phyloP scores from a whole-genome alignment of 2,113 vertebrate genomes.

The Herpetotheres cachinnans region DNA sequence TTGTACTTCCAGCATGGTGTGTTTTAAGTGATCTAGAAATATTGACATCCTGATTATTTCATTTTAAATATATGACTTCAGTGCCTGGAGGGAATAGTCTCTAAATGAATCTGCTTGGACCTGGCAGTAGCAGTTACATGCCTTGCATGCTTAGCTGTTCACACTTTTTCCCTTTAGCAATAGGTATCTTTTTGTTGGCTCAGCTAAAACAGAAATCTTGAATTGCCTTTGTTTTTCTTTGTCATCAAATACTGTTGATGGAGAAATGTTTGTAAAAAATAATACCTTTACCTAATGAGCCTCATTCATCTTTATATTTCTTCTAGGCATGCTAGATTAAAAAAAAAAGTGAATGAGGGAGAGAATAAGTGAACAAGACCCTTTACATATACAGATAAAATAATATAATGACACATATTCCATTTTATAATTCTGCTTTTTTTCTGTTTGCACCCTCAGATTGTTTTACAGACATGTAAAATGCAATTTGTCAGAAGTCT shows the following conservation, averaged over 20 bases:
- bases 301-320: constrained; percentile 48
- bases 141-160: background rate
- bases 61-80: background rate
- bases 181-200: background rate
- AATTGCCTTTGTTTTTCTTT: background rate
- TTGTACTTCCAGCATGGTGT: background rate
- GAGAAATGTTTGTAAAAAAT: constrained; percentile 35
- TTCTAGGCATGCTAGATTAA: constrained; percentile 3
- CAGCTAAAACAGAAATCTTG: background rate
- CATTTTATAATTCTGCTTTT: background rate
- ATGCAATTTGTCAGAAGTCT: background rate
- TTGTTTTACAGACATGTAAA: constrained; percentile 7
- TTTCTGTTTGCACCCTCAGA: background rate
- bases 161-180: background rate
- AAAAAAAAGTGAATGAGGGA: background rate
- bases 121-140: background rate
- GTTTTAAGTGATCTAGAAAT: background rate
- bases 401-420: constrained; percentile 14
- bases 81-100: background rate
- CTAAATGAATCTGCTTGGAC: background rate
- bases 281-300: constrained; percentile 26
- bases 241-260: constrained; percentile 20
- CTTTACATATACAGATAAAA: constrained; percentile 1
- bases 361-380: background rate
- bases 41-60: background rate